Percentiles rank a stretch among this genome's conserved stretches.
These are phyloP conservation scores for Gila robusta DNA, from an alignment of 2,797 vertebrate genomes.

Conservation along the genomic window DNA sequence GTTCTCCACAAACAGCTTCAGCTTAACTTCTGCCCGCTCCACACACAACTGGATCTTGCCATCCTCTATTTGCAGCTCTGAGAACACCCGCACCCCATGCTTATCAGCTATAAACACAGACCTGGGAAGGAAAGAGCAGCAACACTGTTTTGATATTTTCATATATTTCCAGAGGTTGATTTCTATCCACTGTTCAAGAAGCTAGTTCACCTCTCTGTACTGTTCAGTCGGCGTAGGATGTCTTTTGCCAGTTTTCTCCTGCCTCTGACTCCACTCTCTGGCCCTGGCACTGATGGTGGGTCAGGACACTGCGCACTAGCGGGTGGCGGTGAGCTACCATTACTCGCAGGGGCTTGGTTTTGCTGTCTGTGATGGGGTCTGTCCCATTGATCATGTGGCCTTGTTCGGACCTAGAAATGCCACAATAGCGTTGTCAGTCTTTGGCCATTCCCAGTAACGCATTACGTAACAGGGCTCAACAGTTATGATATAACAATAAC, in stretches of 20 bases:
- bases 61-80: slow-evolving; percentile 44
- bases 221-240: slow-evolving; percentile 65
- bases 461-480: neutral
- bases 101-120: slow-evolving; percentile 77
- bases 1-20: slow-evolving; percentile 81
- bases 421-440: neutral
- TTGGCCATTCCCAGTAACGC: neutral
- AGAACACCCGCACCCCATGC: slow-evolving; percentile 77
- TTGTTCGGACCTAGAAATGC: slow-evolving; percentile 44
- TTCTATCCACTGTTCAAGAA: neutral
- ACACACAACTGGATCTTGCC: slow-evolving; percentile 73
- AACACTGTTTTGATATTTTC: neutral
- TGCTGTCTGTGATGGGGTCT: slow-evolving; percentile 9
- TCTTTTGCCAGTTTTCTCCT: slow-evolving; percentile 66
- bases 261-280: slow-evolving; percentile 5
- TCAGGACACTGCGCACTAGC: neutral
- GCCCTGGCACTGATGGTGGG: slow-evolving; percentile 37
- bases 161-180: neutral
- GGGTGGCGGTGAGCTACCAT: neutral
- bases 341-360: neutral
- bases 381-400: slow-evolving; percentile 55
- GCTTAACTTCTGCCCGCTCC: rapidly evolving
- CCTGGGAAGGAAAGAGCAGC: slow-evolving; percentile 68
- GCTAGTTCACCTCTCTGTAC: slow-evolving; percentile 66
- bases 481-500: neutral